A percentile compares a stretch with the other conserved stretches of the same genome.
These are phyloP conservation scores for Pygocentrus nattereri DNA, from an alignment of 2,797 vertebrate genomes.

Conservation along the genomic window DNA sequence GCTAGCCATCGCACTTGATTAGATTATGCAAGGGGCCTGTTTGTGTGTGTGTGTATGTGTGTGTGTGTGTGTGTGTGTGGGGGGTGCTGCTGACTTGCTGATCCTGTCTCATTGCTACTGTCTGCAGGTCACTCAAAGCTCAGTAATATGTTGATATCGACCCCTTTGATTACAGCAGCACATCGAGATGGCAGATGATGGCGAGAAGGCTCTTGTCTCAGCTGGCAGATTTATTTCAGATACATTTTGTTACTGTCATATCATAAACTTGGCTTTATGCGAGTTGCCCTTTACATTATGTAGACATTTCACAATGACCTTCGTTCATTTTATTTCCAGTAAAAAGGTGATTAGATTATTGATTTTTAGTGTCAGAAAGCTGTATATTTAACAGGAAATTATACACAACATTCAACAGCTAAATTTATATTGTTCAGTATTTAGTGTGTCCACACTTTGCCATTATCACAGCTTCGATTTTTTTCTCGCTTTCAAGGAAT, in stretches of 20 bases:
- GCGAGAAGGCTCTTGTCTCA: constrained; percentile 52
- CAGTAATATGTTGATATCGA: constrained; percentile 82
- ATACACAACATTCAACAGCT: no score
- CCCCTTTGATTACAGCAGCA: constrained; percentile 68
- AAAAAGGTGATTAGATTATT: no score
- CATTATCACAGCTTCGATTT: no score
- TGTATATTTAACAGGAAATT: no score
- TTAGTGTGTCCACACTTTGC: no score
- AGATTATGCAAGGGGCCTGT: constrained; percentile 77
- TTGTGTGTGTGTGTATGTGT: constrained; percentile 62
- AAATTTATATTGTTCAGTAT: no score
- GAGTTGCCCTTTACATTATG: no score
- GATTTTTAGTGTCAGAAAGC: no score
- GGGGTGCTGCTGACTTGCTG: constrained; percentile 81
- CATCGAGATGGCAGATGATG: constrained; percentile 52
- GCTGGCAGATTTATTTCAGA: constrained; percentile 38
- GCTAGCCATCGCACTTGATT: constrained; percentile 87
- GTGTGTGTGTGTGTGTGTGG: constrained; percentile 46
- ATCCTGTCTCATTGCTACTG: constrained; percentile 81
- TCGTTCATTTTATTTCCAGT: no score
- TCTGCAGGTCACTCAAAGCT: constrained; percentile 77
- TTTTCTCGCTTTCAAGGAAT: no score
- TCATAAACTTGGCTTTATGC: neutral
- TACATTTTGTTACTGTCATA: neutral
- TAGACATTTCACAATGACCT: no score